Conservation (phyloP, 2,113 vertebrate species). For the Elgaria multicarinata region DNA sequence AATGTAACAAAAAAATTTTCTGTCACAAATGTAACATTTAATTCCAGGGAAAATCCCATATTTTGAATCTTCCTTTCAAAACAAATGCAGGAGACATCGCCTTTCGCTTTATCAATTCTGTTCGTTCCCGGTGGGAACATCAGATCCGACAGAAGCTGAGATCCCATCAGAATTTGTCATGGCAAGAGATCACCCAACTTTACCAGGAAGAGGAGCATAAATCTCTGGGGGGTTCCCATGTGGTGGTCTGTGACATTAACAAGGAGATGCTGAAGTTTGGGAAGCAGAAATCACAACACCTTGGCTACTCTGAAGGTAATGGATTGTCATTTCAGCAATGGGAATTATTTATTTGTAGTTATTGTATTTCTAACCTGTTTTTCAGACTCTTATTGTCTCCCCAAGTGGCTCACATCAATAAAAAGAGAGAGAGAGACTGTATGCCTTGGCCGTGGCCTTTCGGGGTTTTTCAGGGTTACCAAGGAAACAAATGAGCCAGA, state of each 20-base stretch:
- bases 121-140: conserved; percentile 73
- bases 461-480: too few relatives aligned
- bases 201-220: conserved; percentile 73
- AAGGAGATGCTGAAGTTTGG: conserved; percentile 96
- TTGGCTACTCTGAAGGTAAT: conserved; percentile 83
- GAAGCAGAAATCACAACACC: conserved; percentile 80
- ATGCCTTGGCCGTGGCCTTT: too few relatives aligned
- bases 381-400: too few relatives aligned
- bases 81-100: conserved; percentile 89
- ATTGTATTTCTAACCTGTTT: too few relatives aligned
- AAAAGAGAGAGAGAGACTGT: too few relatives aligned
- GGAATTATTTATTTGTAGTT: background rate
- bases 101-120: conserved; percentile 92
- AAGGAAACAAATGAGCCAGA: too few relatives aligned
- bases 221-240: conserved; percentile 71
- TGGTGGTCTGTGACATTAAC: conserved; percentile 95
- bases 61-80: background rate
- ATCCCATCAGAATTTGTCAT: conserved; percentile 83
- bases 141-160: conserved; percentile 69
- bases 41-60: conserved; percentile 14
- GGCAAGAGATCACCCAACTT: conserved; percentile 84
- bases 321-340: rapidly evolving
- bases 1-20: too few relatives aligned
- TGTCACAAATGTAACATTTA: too few relatives aligned
- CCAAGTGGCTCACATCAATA: background rate